Evolutionary conservation across 2,113 vertebrate genomes (phyloP).

Genomic region (Notarius quadriscutis): DNA sequence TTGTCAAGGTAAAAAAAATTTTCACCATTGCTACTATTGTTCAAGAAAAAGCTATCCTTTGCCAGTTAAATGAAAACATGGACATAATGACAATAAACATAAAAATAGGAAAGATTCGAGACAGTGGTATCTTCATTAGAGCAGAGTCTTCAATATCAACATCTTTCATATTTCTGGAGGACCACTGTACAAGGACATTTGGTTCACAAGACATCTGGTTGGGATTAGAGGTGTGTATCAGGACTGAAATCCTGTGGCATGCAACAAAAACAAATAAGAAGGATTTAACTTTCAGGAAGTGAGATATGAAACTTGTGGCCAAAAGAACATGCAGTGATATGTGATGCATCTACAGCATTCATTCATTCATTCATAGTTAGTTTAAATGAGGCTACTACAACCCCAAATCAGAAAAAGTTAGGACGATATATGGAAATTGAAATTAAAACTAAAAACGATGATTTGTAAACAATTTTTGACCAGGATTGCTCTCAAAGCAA

Average conservation of each 20-base stretch:
- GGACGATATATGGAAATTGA: too few relatives aligned
- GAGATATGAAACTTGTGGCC: background rate
- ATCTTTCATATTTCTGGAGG: background rate
- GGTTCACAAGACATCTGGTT: background rate
- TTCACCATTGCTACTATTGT: background rate
- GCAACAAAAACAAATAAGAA: background rate
- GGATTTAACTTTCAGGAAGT: background rate
- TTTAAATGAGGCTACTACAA: background rate
- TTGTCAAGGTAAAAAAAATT: conserved; percentile 84
- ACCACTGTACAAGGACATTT: background rate
- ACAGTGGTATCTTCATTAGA: background rate
- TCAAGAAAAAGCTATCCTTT: background rate
- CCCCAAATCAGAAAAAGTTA: too few relatives aligned
- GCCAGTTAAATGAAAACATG: background rate
- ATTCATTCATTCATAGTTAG: background rate
- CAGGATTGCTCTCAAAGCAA: too few relatives aligned
- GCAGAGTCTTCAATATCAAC: background rate
- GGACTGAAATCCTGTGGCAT: background rate
- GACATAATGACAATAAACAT: background rate
- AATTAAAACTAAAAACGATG: too few relatives aligned
- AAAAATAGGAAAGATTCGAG: background rate
- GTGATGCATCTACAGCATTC: background rate
- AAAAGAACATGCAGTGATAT: background rate
- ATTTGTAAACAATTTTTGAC: too few relatives aligned
- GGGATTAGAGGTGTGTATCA: background rate